Conservation (phyloP, 2,888 invertebrate species). For the Thereva unica region DNA sequence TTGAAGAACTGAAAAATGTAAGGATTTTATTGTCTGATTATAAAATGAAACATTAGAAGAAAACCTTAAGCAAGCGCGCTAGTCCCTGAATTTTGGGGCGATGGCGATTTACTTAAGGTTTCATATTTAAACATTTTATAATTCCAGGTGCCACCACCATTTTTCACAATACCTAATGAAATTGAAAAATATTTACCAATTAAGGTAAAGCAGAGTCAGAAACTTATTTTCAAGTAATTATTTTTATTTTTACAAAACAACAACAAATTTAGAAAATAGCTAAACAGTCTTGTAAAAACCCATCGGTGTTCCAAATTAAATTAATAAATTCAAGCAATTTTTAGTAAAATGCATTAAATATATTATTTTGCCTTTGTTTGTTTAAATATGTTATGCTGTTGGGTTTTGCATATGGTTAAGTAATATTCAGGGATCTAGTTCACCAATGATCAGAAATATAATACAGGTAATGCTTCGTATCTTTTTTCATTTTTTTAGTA, state of each 20-base stretch:
- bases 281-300: no score
- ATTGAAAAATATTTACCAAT: slow-evolving; percentile 69
- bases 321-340: no score
- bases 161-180: slow-evolving; percentile 71
- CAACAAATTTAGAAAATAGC: no score
- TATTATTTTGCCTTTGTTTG: no score
- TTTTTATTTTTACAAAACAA: neutral
- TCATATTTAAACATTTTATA: slow-evolving; percentile 36
- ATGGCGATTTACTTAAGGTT: neutral
- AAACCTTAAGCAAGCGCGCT: neutral
- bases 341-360: no score
- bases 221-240: slow-evolving; percentile 52
- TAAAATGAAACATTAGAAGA: neutral
- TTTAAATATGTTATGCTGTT: no score
- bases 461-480: no score
- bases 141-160: slow-evolving; percentile 62
- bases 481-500: no score
- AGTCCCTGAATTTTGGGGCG: slow-evolving; percentile 5
- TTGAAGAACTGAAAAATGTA: slow-evolving; percentile 68
- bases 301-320: no score
- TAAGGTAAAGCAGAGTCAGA: slow-evolving; percentile 58
- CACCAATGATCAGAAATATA: no score
- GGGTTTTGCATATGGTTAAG: no score
- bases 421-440: no score
- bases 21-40: slow-evolving; percentile 42